Evolutionary conservation across 1,140 invertebrate genomes (phyloP).

Genomic region (Zaprionus ornatus): DNA sequence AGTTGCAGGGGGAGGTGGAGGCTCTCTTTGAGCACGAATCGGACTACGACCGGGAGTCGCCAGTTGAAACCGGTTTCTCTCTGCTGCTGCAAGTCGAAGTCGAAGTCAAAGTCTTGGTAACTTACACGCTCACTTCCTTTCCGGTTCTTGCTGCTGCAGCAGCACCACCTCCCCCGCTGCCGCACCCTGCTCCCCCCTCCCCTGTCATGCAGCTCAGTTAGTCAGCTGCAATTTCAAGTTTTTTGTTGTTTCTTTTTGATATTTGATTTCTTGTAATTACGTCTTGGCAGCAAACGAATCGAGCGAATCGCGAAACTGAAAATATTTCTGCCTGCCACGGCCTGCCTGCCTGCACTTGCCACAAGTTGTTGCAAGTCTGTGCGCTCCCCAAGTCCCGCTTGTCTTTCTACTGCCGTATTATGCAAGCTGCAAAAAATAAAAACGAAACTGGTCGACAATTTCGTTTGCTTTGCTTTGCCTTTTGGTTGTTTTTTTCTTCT

Average conservation of each 20-base stretch:
- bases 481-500: conserved; percentile 39
- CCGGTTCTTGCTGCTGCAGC: conserved; percentile 77
- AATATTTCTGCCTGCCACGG: conserved; percentile 64
- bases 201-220: conserved; percentile 6
- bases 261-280: conserved; percentile 76
- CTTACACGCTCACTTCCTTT: conserved; percentile 80
- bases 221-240: conserved; percentile 81
- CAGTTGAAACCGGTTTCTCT: conserved; percentile 23
- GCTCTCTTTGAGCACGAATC: not conserved
- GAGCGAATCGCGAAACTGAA: conserved; percentile 74
- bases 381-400: not conserved
- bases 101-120: conserved; percentile 76
- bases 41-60: conserved; percentile 2
- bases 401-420: conserved; percentile 50
- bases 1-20: no score
- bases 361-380: conserved; percentile 32
- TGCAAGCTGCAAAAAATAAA: conserved; percentile 56
- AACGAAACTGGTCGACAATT: conserved; percentile 64
- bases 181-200: not conserved
- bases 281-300: conserved; percentile 52
- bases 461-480: conserved; percentile 22
- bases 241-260: conserved; percentile 38
- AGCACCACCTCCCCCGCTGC: not conserved
- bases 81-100: conserved; percentile 32
- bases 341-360: conserved; percentile 45